phyloP scores from a whole-genome alignment of 2,113 vertebrate genomes.

The Callopanchax toddi region DNA sequence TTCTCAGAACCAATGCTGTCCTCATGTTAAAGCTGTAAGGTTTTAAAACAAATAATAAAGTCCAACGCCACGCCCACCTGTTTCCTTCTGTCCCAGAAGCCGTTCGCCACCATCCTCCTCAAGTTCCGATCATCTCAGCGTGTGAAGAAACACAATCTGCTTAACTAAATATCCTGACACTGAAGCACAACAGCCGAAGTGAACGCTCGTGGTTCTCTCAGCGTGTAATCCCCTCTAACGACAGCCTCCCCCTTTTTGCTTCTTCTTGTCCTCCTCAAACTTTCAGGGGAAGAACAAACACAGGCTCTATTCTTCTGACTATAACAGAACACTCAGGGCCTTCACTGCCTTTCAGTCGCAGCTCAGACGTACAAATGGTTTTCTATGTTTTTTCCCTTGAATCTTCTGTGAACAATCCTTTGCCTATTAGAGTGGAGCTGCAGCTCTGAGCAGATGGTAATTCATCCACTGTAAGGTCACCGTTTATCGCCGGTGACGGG shows the following conservation, averaged over 20 bases:
- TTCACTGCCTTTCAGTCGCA: constrained; percentile 85
- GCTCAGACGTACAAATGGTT: constrained; percentile 80
- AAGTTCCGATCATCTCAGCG: constrained; percentile 40
- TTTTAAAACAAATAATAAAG: neutral
- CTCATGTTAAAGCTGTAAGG: neutral
- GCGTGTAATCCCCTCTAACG: constrained; percentile 61
- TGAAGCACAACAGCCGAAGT: constrained; percentile 54
- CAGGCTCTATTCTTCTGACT: constrained; percentile 87
- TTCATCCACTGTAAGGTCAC: constrained; percentile 73
- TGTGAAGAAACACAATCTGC: constrained; percentile 61
- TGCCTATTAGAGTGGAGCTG: constrained; percentile 73
- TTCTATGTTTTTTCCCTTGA: constrained; percentile 58
- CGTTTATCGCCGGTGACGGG: constrained; percentile 73
- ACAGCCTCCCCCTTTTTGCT: constrained; percentile 64
- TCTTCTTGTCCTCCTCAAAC: constrained; percentile 67
- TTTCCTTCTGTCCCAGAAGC: constrained; percentile 32
- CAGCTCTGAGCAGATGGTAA: constrained; percentile 69
- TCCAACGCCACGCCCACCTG: constrained; percentile 66
- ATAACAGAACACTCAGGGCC: constrained; percentile 80
- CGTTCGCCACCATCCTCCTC: constrained; percentile 45
- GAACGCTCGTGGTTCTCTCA: constrained; percentile 56
- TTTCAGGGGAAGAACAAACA: constrained; percentile 86
- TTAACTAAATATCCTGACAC: constrained; percentile 63
- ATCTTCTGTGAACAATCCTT: constrained; percentile 75
- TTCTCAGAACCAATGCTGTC: neutral